Conservation (phyloP, 2,113 vertebrate genomes). For the Rhea pennata region DNA sequence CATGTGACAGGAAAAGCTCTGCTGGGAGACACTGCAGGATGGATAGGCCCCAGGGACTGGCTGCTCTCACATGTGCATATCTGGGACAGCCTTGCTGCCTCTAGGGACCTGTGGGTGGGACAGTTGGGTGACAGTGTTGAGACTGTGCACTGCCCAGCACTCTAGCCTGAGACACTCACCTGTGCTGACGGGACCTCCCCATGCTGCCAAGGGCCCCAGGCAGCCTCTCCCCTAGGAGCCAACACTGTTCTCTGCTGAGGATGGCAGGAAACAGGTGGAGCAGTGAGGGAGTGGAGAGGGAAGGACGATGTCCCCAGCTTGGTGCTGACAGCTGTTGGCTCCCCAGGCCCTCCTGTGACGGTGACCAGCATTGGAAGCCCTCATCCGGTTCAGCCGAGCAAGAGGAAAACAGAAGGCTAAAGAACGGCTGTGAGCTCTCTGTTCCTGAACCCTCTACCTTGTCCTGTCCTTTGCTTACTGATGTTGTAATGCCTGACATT, state of each 20-base stretch:
- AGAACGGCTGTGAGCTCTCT: background rate
- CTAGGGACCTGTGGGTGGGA: background rate
- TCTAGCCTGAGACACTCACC: too few relatives aligned
- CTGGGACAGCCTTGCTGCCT: background rate
- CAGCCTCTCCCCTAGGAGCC: background rate
- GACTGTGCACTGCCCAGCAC: background rate
- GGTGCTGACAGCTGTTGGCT: background rate
- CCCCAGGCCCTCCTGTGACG: background rate
- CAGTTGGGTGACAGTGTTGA: background rate
- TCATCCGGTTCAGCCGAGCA: background rate
- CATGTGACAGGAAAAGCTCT: background rate
- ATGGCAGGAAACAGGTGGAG: background rate
- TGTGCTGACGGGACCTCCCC: background rate
- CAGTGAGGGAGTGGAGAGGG: background rate
- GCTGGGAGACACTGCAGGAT: background rate
- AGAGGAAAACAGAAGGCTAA: background rate
- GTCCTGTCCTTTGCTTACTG: background rate
- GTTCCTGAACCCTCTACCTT: background rate
- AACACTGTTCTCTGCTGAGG: background rate
- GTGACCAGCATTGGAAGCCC: background rate
- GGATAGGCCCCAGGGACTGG: background rate
- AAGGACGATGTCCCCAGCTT: background rate
- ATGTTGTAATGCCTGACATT: background rate
- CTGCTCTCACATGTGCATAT: accelerated
- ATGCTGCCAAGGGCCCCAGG: accelerated